phyloP scores from a whole-genome alignment of 2,888 invertebrate genomes.

The Folsomia manolachei region DNA sequence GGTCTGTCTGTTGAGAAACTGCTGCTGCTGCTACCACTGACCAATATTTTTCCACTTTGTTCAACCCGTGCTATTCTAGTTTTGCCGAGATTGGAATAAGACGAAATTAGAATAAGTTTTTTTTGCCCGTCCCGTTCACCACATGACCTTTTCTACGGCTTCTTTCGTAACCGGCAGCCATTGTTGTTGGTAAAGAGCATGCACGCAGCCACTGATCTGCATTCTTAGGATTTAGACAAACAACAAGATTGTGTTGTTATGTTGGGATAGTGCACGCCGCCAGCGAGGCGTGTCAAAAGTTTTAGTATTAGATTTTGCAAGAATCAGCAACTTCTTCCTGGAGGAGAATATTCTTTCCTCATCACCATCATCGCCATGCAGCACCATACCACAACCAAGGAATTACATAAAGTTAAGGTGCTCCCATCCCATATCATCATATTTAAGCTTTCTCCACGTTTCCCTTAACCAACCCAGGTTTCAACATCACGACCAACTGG shows the following conservation, averaged over 20 bases:
- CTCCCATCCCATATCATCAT: neutral
- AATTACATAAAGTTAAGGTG: no score
- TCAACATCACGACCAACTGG: constrained; percentile 34
- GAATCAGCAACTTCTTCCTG: neutral
- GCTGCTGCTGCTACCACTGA: neutral
- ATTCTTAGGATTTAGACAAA: no score
- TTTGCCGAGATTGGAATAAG: neutral
- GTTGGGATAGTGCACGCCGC: neutral
- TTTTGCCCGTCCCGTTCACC: neutral
- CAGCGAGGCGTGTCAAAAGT: no score
- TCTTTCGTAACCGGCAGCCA: no score
- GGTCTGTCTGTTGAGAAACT: neutral
- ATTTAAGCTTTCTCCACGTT: neutral
- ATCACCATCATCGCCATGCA: neutral
- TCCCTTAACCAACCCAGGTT: constrained; percentile 22
- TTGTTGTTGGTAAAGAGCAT: no score
- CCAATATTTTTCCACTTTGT: neutral
- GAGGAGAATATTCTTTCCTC: neutral
- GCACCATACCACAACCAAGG: no score
- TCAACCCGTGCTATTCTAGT: no score
- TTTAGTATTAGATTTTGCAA: neutral
- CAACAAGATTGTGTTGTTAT: no score
- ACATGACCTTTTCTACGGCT: neutral
- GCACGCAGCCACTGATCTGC: no score
- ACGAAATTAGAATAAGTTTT: neutral